These are phyloP conservation scores for Solen grandis DNA, from an alignment of 1,140 invertebrate genomes.

Conservation along the genomic window DNA sequence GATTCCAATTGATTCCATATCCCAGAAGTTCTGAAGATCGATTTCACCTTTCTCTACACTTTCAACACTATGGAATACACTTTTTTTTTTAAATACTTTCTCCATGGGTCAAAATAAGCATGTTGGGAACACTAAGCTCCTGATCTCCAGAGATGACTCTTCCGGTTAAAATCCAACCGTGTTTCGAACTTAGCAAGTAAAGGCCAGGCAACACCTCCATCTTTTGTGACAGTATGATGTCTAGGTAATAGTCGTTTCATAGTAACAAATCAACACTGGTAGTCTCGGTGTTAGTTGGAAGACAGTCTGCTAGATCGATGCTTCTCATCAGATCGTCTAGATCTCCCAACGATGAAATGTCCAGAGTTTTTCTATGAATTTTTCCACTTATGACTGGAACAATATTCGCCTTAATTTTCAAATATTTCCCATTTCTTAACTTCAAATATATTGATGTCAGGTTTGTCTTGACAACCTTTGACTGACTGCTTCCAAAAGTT, in stretches of 20 bases:
- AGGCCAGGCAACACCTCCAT: neutral
- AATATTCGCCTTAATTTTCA: neutral
- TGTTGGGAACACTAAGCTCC: neutral
- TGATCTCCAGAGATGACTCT: neutral
- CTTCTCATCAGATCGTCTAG: neutral
- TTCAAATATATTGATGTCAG: neutral
- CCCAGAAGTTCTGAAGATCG: neutral
- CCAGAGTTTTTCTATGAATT: neutral
- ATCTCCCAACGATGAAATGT: neutral
- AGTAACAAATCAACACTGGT: neutral
- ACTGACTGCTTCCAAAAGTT: conserved; percentile 2
- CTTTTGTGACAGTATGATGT: neutral
- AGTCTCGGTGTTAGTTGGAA: neutral
- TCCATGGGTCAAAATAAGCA: conserved; percentile 32
- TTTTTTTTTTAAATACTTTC: neutral
- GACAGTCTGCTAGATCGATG: neutral
- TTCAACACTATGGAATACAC: neutral
- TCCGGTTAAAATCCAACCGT: neutral
- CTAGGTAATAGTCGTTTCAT: conserved; percentile 17
- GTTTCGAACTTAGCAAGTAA: conserved; percentile 11
- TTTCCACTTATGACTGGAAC: conserved; percentile 11
- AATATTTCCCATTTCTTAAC: conserved; percentile 7
- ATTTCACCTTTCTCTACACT: too few species aligned
- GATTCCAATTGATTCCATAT: conserved; percentile 6
- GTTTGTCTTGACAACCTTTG: neutral